Evolutionary conservation across 2,797 vertebrate species (phyloP), one percentile per base, ranked within the genome.

Genomic region (Uromys caudimaculatus): DNA sequence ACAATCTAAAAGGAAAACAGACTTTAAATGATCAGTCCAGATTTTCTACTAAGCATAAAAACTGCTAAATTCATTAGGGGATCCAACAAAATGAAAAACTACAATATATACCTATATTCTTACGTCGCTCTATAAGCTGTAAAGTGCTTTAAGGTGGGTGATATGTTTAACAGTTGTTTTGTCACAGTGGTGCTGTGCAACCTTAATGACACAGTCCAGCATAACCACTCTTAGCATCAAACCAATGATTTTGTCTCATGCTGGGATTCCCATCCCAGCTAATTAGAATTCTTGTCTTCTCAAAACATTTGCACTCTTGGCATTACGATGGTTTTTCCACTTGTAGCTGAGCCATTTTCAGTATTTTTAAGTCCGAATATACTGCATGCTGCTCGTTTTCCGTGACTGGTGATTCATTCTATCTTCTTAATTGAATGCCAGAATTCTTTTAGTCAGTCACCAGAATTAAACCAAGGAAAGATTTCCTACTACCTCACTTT

Each of bases 11-110:
- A 98, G 98, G 98, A 98, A 99, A 98, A 98, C 98, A 98, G 98
- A 81, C 97, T 97, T 98, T 95, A 98, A 98, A 98, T 98, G 96
- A 97, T 98, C 93, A 35, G 93, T 98, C 98, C 98, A 98, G 98
- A 98, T 98, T 98, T 99, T 98, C 98, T 98, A 98, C 93, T 97
- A 97, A 97, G 87, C 64, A 93, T 97, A 98, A 98, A 98, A 98
- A 98, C 98, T 99, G 98, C 96, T 98, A 98, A 97, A 98, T 98
- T 98, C 98, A 99, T 99, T 98, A 99, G 92, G 89, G 94, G 97
- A 97, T 97, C 89, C 95, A 97, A 98, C 97, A 98, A 98, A 98
- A 97, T 91, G 97, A 58, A 98, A n/a, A 19, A 44, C 82, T 32
- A 56, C 16, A 56, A 44, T 88, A 58, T 75, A 29, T 73, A 32